phyloP scores from a whole-genome alignment of 1,140 invertebrate species.

The Calosoma granatense region DNA sequence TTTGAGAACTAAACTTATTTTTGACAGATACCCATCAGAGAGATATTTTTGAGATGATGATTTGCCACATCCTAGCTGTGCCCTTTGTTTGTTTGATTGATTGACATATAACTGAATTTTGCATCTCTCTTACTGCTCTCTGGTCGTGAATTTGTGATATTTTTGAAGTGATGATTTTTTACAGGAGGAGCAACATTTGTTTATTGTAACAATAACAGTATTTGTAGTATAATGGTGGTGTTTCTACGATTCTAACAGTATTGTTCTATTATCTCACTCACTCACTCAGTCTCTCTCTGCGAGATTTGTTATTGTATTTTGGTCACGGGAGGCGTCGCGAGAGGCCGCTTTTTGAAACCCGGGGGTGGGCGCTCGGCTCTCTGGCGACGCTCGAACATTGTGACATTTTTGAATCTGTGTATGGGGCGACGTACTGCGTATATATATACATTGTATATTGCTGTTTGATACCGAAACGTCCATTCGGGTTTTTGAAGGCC shows the following conservation, averaged over 20 bases:
- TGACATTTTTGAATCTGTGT: slow-evolving; percentile 63
- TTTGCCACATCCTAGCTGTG: no score
- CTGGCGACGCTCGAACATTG: slow-evolving; percentile 35
- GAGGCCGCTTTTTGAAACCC: slow-evolving; percentile 31
- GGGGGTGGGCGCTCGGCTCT: slow-evolving; percentile 27
- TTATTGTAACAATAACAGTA: not conserved
- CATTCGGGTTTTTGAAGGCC: slow-evolving; percentile 50
- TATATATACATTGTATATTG: no score
- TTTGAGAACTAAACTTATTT: slow-evolving; percentile 20
- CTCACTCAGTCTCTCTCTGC: no score
- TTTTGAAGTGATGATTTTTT: slow-evolving; percentile 32
- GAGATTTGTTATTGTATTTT: slow-evolving; percentile 22
- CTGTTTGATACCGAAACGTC: slow-evolving; percentile 37
- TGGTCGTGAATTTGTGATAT: slow-evolving; percentile 14
- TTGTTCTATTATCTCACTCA: no score
- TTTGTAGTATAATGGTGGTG: no score
- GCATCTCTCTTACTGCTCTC: not conserved
- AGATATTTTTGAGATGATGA: slow-evolving; percentile 15
- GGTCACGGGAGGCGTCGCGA: slow-evolving; percentile 29
- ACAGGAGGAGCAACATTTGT: slow-evolving; percentile 22
- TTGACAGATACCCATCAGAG: slow-evolving; percentile 14
- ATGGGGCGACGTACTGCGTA: slow-evolving; percentile 53
- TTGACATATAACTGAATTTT: slow-evolving; percentile 9
- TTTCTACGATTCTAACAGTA: no score
- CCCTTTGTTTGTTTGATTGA: slow-evolving; percentile 15